phyloP scores from a whole-genome alignment of 1,140 invertebrate species.

The Cherax quadricarinatus region DNA sequence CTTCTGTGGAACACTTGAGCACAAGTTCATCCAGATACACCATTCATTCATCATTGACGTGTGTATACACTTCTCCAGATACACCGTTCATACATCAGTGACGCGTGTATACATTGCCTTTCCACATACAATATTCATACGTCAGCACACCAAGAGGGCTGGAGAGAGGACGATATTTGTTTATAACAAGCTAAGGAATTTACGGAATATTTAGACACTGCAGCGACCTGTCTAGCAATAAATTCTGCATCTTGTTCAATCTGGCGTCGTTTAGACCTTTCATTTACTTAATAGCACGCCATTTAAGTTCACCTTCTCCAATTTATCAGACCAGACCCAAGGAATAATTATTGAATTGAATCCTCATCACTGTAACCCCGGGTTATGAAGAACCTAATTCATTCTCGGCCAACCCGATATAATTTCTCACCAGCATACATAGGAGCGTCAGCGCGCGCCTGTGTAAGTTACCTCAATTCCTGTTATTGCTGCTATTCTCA shows the following conservation, averaged over 20 bases:
- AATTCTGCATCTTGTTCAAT: constrained; percentile 32
- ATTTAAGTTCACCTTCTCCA: constrained; percentile 35
- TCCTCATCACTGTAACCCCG: constrained; percentile 24
- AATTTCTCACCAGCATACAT: constrained; percentile 1
- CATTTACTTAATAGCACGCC: constrained; percentile 24
- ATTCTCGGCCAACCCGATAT: constrained; percentile 1
- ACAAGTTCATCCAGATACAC: background rate
- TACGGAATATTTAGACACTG: background rate
- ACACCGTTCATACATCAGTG: no score
- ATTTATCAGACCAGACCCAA: constrained; percentile 36
- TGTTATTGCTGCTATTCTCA: constrained; percentile 30
- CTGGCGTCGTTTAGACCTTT: constrained; percentile 39
- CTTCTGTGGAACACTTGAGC: background rate
- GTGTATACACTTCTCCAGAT: background rate
- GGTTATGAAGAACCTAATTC: background rate
- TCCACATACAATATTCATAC: background rate
- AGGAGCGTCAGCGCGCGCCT: constrained; percentile 3
- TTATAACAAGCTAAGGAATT: background rate
- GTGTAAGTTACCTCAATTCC: constrained; percentile 34
- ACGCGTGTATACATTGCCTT: no score
- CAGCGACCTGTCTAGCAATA: background rate
- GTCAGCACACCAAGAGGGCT: background rate
- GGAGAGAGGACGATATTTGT: background rate
- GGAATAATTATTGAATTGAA: constrained; percentile 43
- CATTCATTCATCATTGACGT: background rate